phyloP scores from a whole-genome alignment of 2,113 vertebrate genomes.

The Cygnus buccinator region DNA sequence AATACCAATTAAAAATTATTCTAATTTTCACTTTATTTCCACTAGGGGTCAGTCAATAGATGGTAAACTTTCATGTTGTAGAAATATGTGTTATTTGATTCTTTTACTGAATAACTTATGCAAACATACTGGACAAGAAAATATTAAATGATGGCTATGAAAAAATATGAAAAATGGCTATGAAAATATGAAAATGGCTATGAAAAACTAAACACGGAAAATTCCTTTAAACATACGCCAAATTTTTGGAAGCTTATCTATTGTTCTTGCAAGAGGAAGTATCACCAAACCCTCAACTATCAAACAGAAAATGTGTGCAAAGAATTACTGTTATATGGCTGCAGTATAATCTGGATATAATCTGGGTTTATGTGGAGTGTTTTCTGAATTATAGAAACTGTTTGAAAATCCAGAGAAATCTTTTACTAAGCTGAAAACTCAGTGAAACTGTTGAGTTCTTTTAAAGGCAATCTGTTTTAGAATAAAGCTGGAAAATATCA shows the following conservation, averaged over 20 bases:
- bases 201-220: background rate
- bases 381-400: background rate
- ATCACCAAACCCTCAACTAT: background rate
- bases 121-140: background rate
- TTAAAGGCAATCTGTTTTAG: background rate
- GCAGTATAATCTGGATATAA: background rate
- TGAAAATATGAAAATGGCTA: background rate
- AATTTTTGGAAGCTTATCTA: background rate
- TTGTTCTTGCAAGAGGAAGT: background rate
- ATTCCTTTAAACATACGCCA: rapidly evolving
- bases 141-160: background rate
- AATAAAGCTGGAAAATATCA: background rate
- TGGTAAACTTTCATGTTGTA: background rate
- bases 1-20: background rate
- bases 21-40: background rate
- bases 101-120: background rate
- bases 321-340: background rate
- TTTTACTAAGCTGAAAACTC: background rate
- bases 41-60: conserved; percentile 65
- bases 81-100: background rate
- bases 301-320: background rate
- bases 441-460: rapidly evolving
- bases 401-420: background rate
- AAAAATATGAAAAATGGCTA: background rate
- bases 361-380: background rate